phyloP scores from a whole-genome alignment of 2,888 invertebrate species.

The Brenthis ino region DNA sequence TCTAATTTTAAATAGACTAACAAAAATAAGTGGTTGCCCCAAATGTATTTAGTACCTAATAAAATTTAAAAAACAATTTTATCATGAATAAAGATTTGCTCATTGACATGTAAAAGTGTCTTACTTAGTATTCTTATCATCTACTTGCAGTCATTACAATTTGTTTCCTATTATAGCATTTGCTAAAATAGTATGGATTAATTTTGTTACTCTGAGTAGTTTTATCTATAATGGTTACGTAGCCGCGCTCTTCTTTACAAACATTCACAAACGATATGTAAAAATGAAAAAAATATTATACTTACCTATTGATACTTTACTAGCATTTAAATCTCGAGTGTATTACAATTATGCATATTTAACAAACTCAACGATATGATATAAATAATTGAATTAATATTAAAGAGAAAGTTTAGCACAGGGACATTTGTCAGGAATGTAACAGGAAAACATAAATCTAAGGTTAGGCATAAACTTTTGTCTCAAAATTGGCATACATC shows the following conservation, averaged over 20 bases:
- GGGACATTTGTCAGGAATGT: slow-evolving; percentile 35
- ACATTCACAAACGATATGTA: slow-evolving; percentile 1
- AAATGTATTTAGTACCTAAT: no score
- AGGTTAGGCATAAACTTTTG: slow-evolving; percentile 27
- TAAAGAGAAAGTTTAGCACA: slow-evolving; percentile 43
- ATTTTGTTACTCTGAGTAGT: neutral
- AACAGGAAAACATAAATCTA: slow-evolving; percentile 37
- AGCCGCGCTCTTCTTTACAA: slow-evolving; percentile 13
- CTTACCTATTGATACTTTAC: neutral
- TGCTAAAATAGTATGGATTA: no score
- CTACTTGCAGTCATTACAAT: no score
- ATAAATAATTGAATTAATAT: slow-evolving; percentile 18
- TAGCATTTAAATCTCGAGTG: neutral
- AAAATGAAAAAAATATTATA: neutral
- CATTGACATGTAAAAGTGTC: no score
- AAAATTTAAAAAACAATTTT: no score
- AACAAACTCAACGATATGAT: slow-evolving; percentile 21
- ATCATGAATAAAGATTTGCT: no score
- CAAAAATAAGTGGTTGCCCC: no score
- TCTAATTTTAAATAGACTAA: no score
- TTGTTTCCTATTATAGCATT: no score
- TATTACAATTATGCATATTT: neutral
- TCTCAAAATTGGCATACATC: neutral
- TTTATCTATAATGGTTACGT: slow-evolving; percentile 27
- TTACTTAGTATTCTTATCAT: no score